Evolutionary conservation across 2,888 invertebrate genomes (phyloP).

Genomic region (Nesidiocoris tenuis): DNA sequence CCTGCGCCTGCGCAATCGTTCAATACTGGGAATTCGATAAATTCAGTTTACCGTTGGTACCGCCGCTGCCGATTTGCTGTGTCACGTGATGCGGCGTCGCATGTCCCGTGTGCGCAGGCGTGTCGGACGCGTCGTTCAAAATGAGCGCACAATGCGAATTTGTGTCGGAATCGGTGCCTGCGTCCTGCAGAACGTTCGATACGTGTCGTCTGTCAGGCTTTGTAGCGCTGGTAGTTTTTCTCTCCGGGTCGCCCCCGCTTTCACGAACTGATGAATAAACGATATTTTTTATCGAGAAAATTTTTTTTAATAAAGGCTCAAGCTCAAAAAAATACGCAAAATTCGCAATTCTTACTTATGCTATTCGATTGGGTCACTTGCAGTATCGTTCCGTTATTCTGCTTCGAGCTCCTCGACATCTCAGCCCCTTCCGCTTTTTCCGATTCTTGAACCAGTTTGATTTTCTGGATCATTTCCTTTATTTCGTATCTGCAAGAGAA

Average conservation of each 20-base stretch:
- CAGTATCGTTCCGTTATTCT: constrained; percentile 48
- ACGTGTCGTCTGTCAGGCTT: constrained; percentile 48
- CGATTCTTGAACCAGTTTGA: constrained; percentile 67
- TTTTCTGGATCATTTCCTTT: constrained; percentile 88
- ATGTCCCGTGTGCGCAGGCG: constrained; percentile 34
- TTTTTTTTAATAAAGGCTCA: too few relatives aligned
- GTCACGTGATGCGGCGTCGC: constrained; percentile 1
- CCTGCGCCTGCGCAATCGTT: too few relatives aligned
- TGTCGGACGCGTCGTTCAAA: constrained; percentile 51
- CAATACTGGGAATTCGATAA: too few relatives aligned
- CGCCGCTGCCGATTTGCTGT: constrained; percentile 10
- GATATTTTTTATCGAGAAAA: too few relatives aligned
- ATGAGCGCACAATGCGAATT: constrained; percentile 62
- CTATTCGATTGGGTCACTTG: constrained; percentile 45
- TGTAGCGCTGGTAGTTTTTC: constrained; percentile 31
- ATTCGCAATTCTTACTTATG: constrained; percentile 42
- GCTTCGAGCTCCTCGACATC: constrained; percentile 45
- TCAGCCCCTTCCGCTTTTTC: constrained; percentile 59
- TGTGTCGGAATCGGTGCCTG: constrained; percentile 61
- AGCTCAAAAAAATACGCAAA: too few relatives aligned
- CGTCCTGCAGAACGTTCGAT: constrained; percentile 48
- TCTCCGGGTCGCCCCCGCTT: constrained; percentile 38
- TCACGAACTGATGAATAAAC: constrained; percentile 39
- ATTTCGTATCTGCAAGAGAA: constrained; percentile 73
- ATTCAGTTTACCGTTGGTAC: constrained; percentile 49